Conservation (phyloP, 2,797 vertebrate genomes). For the Odontamblyopus lacepedii region DNA sequence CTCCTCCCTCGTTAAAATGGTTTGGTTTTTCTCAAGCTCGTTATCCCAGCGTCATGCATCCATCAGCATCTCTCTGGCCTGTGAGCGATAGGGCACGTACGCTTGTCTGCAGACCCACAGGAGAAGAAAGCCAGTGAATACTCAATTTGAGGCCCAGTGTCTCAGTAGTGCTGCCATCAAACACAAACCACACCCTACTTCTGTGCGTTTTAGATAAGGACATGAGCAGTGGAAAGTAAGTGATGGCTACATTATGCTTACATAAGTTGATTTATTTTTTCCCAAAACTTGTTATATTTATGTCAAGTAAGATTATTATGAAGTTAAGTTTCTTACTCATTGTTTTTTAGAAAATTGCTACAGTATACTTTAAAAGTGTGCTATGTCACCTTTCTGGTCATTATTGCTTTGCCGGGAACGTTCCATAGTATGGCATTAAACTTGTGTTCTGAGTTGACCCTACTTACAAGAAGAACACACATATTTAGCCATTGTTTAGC, state of each 20-base stretch:
- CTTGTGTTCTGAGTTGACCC: too few species aligned
- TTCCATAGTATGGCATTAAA: too few species aligned
- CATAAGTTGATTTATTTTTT: not conserved
- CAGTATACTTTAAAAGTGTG: not conserved
- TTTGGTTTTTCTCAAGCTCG: conserved; percentile 71
- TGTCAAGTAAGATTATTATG: not conserved
- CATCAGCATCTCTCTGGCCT: conserved; percentile 68
- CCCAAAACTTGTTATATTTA: not conserved
- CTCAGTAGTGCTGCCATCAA: conserved; percentile 46
- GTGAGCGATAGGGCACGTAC: conserved; percentile 73
- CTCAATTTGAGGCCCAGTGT: conserved; percentile 59
- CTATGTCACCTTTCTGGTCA: not conserved
- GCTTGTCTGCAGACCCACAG: conserved; percentile 56
- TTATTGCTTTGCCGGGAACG: too few species aligned
- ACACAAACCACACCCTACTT: conserved; percentile 53
- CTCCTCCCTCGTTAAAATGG: conserved; percentile 58
- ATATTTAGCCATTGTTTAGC: too few species aligned
- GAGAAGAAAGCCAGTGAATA: conserved; percentile 67
- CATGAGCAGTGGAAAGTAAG: conserved; percentile 3
- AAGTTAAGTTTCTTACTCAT: not conserved
- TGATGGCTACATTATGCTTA: not conserved
- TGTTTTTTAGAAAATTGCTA: not conserved
- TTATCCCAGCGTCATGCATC: conserved; percentile 77
- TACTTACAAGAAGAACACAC: too few species aligned
- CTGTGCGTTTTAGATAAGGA: conserved; percentile 58